Percentiles rank a stretch among this genome's conserved stretches.
These are phyloP conservation scores for Catostomus latipinnis DNA, from an alignment of 2,797 vertebrate species.

Conservation along the genomic window DNA sequence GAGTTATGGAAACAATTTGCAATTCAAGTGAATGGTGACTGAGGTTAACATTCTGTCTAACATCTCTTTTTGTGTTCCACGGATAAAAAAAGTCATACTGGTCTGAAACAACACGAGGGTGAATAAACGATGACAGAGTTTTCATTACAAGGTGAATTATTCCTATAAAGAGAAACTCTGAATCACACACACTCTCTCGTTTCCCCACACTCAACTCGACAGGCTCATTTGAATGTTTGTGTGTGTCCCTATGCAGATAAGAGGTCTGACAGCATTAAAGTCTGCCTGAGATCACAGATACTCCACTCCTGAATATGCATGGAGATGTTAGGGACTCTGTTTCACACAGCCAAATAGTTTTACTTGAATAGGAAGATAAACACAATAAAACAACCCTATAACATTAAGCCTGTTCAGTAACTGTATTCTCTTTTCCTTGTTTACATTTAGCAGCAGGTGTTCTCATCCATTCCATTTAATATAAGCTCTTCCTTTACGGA, in stretches of 20 bases:
- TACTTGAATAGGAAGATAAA: not conserved
- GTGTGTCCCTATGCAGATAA: conserved; percentile 33
- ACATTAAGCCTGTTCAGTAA: not conserved
- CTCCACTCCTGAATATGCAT: conserved; percentile 28
- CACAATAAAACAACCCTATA: not conserved
- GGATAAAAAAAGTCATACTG: too few species aligned
- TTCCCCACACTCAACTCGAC: not conserved
- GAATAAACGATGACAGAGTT: too few species aligned
- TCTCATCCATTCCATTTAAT: conserved; percentile 1
- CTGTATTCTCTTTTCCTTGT: not conserved
- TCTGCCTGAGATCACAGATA: conserved; percentile 27
- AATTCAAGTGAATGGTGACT: too few species aligned
- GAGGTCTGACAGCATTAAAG: conserved; percentile 10
- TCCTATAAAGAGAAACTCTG: not conserved
- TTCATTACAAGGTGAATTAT: too few species aligned
- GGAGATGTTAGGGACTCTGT: not conserved
- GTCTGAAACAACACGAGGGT: too few species aligned
- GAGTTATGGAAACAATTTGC: too few species aligned
- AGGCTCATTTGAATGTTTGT: conserved; percentile 16
- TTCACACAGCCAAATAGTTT: conserved; percentile 14
- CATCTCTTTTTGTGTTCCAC: too few species aligned
- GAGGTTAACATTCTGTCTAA: too few species aligned
- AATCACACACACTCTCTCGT: not conserved
- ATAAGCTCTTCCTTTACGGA: not conserved
- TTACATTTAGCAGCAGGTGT: not conserved